Percentiles rank a stretch among this genome's conserved stretches.
These are phyloP conservation scores for Blera fallax DNA, from an alignment of 2,888 invertebrate genomes.

Conservation along the genomic window DNA sequence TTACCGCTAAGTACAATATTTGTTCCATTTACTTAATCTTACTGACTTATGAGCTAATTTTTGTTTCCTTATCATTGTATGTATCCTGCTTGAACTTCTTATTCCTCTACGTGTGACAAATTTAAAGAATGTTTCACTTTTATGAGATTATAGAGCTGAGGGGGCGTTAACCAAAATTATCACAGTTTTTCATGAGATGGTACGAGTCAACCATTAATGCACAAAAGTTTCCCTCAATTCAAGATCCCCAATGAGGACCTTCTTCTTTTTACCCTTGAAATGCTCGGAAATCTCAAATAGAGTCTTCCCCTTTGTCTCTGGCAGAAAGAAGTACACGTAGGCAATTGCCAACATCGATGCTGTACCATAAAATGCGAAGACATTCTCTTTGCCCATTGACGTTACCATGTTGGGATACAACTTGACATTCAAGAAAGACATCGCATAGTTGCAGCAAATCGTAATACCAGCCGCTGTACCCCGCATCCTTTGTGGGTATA, in stretches of 20 bases:
- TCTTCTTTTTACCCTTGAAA: constrained; percentile 63
- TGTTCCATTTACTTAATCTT: constrained; percentile 23
- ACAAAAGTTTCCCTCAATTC: constrained; percentile 38
- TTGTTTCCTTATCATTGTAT: neutral
- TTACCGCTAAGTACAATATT: constrained; percentile 17
- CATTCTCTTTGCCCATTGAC: constrained; percentile 83
- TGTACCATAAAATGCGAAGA: constrained; percentile 84
- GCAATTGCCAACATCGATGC: constrained; percentile 84
- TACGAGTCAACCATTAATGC: neutral
- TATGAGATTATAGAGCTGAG: neutral
- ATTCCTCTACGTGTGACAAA: constrained; percentile 17
- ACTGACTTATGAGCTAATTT: neutral
- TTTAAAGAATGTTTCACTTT: constrained; percentile 17
- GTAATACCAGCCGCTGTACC: constrained; percentile 86
- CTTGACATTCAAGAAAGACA: constrained; percentile 86
- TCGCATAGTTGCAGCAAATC: constrained; percentile 84
- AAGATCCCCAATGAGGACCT: neutral
- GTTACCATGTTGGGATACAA: constrained; percentile 84
- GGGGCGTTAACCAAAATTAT: constrained; percentile 42
- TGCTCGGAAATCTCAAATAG: constrained; percentile 85
- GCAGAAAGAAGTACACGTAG: constrained; percentile 84
- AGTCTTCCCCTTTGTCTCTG: constrained; percentile 86
- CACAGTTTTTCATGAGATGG: constrained; percentile 52
- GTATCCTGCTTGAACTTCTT: neutral
- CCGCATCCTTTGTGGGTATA: constrained; percentile 84